Conservation (phyloP, 1,140 invertebrate genomes). For the Thereuonema tuberculata region DNA sequence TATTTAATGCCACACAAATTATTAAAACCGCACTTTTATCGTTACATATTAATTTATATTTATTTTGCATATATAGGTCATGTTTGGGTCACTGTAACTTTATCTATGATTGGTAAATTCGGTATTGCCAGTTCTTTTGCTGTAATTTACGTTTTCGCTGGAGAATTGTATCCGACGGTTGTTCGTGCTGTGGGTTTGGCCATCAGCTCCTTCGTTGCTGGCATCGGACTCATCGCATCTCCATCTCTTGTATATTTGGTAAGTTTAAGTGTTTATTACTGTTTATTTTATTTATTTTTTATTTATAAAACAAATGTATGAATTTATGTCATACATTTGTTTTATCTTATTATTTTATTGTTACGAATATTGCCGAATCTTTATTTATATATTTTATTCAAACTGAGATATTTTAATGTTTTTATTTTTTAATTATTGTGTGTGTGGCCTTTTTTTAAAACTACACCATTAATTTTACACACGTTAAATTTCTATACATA, state of each 20-base stretch:
- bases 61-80: constrained; percentile 17
- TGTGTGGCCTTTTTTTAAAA: no score
- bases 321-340: background rate
- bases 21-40: background rate
- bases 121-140: constrained; percentile 31
- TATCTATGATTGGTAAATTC: constrained; percentile 35
- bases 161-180: constrained; percentile 46
- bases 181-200: constrained; percentile 45
- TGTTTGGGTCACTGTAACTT: constrained; percentile 20
- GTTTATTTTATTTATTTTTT: no score
- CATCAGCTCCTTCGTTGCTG: constrained; percentile 47
- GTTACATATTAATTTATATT: background rate
- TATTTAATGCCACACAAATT: no score
- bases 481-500: no score
- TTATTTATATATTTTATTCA: background rate
- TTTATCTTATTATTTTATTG: background rate
- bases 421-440: no score
- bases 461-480: no score
- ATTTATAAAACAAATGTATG: no score
- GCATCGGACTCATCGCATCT: constrained; percentile 45
- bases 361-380: background rate
- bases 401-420: no score
- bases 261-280: no score
- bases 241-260: constrained; percentile 55
- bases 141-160: constrained; percentile 45